Conservation (phyloP, 1,140 invertebrate species). For the Pachypeltis micranthus region DNA sequence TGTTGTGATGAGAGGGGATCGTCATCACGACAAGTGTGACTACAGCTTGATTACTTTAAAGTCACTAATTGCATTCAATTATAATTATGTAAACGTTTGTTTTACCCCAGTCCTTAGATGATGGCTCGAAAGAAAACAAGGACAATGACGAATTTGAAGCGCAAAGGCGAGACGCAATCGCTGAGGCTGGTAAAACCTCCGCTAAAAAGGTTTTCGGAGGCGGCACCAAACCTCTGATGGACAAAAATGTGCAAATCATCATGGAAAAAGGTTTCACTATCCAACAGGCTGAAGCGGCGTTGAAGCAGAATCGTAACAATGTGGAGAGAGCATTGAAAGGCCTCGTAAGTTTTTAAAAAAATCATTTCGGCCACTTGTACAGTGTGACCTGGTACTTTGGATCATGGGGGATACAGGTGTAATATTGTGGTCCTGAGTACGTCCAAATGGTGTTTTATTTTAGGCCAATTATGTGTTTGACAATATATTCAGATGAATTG, state of each 20-base stretch:
- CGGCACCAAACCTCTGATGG: slow-evolving; percentile 53
- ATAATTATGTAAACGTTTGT: not conserved
- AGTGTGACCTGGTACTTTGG: no score
- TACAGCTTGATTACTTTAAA: slow-evolving; percentile 11
- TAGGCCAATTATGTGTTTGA: no score
- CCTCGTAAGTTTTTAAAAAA: no score
- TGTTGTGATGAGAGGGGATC: slow-evolving; percentile 37
- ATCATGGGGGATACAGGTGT: no score
- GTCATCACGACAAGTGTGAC: no score
- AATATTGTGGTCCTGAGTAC: no score
- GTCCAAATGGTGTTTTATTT: no score
- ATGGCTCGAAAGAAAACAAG: slow-evolving; percentile 20
- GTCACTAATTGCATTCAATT: not conserved
- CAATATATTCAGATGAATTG: no score
- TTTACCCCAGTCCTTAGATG: slow-evolving; percentile 26
- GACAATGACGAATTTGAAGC: slow-evolving; percentile 68
- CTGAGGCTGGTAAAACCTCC: slow-evolving; percentile 58
- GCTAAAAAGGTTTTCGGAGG: slow-evolving; percentile 49
- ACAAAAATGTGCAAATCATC: slow-evolving; percentile 68
- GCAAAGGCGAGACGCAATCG: slow-evolving; percentile 73
- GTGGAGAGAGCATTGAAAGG: slow-evolving; percentile 56
- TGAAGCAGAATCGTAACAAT: slow-evolving; percentile 59
- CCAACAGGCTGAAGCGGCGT: slow-evolving; percentile 61
- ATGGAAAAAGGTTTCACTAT: slow-evolving; percentile 65
- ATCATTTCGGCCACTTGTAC: no score